Evolutionary conservation across 2,113 vertebrate species (phyloP), one percentile per base, ranked within the genome.

Genomic region (Puma concolor): DNA sequence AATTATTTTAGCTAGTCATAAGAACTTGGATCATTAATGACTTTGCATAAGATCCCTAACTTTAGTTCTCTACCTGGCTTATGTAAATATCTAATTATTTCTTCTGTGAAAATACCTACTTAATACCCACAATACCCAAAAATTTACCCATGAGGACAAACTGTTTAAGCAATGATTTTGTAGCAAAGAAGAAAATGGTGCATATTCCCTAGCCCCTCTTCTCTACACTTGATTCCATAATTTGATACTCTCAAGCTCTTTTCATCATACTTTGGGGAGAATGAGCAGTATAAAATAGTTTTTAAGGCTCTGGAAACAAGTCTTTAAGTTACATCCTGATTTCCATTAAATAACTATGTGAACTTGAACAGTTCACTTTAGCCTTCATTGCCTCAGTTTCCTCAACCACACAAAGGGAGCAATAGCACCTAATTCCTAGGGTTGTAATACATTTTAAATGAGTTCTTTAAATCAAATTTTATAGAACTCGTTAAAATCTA

Each of bases 141-240:
- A 64, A 16, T 71, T 95, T 86, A 63, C 9, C 23, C 12, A 66
- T 0, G 13, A 89, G 19, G 25, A 57, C 7, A 60, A 67, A 48
- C 16, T 19, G 12, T 44, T 57, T 81, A 64, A 76, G 31, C 2
- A 2, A 48, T 6, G 11, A 86, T 15, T 92, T 38, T 77, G 48
- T 64, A n/a, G 3, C 11, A 80, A 44, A 81, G 4, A 57, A 64
- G 33, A 92, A 76, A 81, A 84, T 10, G 0, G 29, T 83, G 4
- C 15, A 14, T 17, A 1, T 9, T 13, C 2, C 6, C 0, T 6
- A 14, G 3, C 9, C 41, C 2, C 23, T 25, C 29, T 66, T 74
- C 27, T 25, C 3, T 85, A 5, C 4, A 8, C 6, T 48, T 85
- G 33, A 3, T 66, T 80, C 3, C 14, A 29, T 19, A 38, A 85